Percentiles rank a stretch among this genome's conserved stretches.
These are phyloP conservation scores for Strongylocentrotus purpuratus DNA, from an alignment of 35 echinoderm and acorn worm species.

Conservation along the genomic window DNA sequence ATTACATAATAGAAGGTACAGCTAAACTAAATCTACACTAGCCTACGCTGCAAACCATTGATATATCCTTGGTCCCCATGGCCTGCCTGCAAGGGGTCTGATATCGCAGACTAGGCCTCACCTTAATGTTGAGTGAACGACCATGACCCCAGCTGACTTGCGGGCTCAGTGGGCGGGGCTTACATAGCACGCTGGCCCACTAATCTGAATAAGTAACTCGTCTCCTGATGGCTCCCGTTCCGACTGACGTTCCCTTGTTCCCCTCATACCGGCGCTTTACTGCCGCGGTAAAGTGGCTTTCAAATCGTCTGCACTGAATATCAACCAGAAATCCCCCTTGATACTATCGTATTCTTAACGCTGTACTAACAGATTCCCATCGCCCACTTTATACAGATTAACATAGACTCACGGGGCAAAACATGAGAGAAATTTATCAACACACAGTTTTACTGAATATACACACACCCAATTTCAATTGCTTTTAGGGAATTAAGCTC, in stretches of 20 bases:
- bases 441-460: not conserved
- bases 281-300: not conserved
- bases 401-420: not conserved
- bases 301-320: not conserved
- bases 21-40: too few species aligned
- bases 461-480: not conserved
- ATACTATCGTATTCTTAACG: not conserved
- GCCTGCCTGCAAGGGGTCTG: not conserved
- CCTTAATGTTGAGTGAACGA: conserved; percentile 32
- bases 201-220: conserved; percentile 27
- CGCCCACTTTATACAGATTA: not conserved
- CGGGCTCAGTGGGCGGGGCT: not conserved
- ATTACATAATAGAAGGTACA: too few species aligned
- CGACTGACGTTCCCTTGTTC: too few species aligned
- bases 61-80: not conserved
- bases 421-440: not conserved
- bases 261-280: not conserved
- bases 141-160: conserved; percentile 26
- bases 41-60: not conserved
- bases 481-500: not conserved
- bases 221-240: not conserved
- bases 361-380: not conserved
- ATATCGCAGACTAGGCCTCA: not conserved
- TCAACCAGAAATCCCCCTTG: not conserved
- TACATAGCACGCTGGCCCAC: conserved; percentile 38